These are phyloP conservation scores for Leptopilina clavipes DNA, from an alignment of 1,140 invertebrate genomes.

Conservation along the genomic window DNA sequence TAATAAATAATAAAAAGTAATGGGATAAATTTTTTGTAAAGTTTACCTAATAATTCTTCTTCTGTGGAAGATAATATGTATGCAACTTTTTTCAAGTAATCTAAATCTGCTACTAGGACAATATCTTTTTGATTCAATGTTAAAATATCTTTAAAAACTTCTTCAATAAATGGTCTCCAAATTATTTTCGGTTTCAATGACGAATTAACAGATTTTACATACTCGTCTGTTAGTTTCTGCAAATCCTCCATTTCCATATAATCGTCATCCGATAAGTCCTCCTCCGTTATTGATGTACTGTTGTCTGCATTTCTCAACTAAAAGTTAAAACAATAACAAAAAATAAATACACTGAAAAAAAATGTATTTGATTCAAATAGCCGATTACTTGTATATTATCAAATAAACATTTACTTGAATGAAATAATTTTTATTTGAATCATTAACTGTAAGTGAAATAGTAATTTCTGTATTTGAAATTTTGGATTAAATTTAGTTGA, in stretches of 20 bases:
- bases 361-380: too few species aligned
- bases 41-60: conserved; percentile 74
- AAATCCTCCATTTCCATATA: conserved; percentile 78
- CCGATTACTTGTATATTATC: too few species aligned
- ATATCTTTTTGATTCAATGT: conserved; percentile 70
- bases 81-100: conserved; percentile 78
- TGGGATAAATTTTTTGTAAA: conserved; percentile 22
- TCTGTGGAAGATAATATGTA: conserved; percentile 76
- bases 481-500: too few species aligned
- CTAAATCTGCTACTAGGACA: conserved; percentile 79
- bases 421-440: too few species aligned
- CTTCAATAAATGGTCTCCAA: conserved; percentile 80
- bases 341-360: too few species aligned
- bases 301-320: conserved; percentile 72
- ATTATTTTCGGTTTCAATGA: conserved; percentile 73
- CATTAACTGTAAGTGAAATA: too few species aligned
- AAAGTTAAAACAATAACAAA: too few species aligned
- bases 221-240: conserved; percentile 78
- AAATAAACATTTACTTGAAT: too few species aligned
- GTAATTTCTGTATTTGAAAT: too few species aligned
- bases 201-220: conserved; percentile 72
- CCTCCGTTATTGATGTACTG: conserved; percentile 67
- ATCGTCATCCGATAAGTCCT: conserved; percentile 69
- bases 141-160: conserved; percentile 76
- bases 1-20: neutral